A percentile compares a stretch with the other conserved stretches of the same genome.
Evolutionary conservation across 2,113 vertebrate genomes (phyloP).

Genomic region (Pholis gunnellus): DNA sequence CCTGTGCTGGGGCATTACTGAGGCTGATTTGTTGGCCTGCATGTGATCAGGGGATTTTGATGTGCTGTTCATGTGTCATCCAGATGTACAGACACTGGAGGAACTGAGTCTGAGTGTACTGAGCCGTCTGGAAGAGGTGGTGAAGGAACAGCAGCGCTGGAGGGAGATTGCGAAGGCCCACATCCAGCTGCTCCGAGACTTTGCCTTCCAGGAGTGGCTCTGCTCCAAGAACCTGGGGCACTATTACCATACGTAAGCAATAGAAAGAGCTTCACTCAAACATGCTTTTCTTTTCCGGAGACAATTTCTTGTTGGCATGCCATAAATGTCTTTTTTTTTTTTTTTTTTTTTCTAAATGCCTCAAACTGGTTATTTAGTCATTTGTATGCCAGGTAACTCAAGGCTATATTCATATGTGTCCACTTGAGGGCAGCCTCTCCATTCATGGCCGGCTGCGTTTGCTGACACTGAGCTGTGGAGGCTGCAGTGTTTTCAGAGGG

Average conservation of each 20-base stretch:
- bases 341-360: not conserved
- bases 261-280: slow-evolving; percentile 18
- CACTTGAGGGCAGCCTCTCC: slow-evolving; percentile 74
- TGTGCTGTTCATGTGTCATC: slow-evolving; percentile 52
- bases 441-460: slow-evolving; percentile 38
- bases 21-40: slow-evolving; percentile 36
- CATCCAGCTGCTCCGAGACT: slow-evolving; percentile 84
- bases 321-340: not conserved
- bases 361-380: not conserved
- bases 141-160: slow-evolving; percentile 81
- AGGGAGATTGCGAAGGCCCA: slow-evolving; percentile 83
- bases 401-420: slow-evolving; percentile 35
- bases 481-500: slow-evolving; percentile 74
- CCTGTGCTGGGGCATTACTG: slow-evolving; percentile 4
- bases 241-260: slow-evolving; percentile 85
- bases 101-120: slow-evolving; percentile 85
- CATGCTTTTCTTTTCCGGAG: not conserved
- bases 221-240: slow-evolving; percentile 85
- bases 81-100: slow-evolving; percentile 87
- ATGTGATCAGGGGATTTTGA: slow-evolving; percentile 34
- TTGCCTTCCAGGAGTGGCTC: slow-evolving; percentile 89
- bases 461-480: slow-evolving; percentile 68
- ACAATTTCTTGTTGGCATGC: slow-evolving; percentile 20
- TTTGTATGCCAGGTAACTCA: not conserved
- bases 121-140: slow-evolving; percentile 84